phyloP scores from a whole-genome alignment of 2,113 vertebrate genomes.

The Xiphophorus couchianus region DNA sequence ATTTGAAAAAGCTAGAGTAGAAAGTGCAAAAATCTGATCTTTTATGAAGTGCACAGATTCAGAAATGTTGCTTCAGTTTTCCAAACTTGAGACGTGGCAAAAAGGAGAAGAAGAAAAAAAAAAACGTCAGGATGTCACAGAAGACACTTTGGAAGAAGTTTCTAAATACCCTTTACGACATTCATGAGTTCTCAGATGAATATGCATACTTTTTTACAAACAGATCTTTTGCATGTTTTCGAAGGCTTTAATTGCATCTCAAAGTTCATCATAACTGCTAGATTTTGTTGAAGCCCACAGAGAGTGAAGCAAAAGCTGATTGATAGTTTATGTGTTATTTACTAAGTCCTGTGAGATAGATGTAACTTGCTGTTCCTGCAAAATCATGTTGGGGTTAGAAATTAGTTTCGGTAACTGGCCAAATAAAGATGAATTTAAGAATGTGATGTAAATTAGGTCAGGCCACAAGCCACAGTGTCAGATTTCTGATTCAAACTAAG shows the following conservation, averaged over 20 bases:
- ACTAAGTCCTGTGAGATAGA: neutral
- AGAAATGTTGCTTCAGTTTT: neutral
- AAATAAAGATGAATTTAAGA: neutral
- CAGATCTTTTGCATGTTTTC: neutral
- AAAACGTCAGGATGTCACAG: neutral
- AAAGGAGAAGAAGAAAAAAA: neutral
- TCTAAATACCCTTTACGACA: neutral
- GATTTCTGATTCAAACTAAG: neutral
- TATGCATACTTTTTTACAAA: neutral
- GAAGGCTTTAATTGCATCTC: neutral
- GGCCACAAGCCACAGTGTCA: neutral
- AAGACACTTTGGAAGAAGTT: neutral
- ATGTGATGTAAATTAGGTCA: neutral
- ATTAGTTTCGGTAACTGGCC: neutral
- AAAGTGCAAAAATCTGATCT: slow-evolving; percentile 4
- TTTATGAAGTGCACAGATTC: slow-evolving; percentile 18
- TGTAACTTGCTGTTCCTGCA: neutral
- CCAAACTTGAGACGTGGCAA: neutral
- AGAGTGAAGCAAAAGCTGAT: slow-evolving; percentile 10
- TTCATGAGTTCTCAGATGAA: neutral
- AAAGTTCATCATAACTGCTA: neutral
- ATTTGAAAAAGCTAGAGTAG: slow-evolving; percentile 14
- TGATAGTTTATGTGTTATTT: slow-evolving; percentile 15
- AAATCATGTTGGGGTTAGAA: neutral
- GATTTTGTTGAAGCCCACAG: neutral